Percentiles rank a stretch among this genome's conserved stretches.
Evolutionary conservation across 1,140 invertebrate genomes (phyloP).

Genomic region (Tetragonula clypearis): DNA sequence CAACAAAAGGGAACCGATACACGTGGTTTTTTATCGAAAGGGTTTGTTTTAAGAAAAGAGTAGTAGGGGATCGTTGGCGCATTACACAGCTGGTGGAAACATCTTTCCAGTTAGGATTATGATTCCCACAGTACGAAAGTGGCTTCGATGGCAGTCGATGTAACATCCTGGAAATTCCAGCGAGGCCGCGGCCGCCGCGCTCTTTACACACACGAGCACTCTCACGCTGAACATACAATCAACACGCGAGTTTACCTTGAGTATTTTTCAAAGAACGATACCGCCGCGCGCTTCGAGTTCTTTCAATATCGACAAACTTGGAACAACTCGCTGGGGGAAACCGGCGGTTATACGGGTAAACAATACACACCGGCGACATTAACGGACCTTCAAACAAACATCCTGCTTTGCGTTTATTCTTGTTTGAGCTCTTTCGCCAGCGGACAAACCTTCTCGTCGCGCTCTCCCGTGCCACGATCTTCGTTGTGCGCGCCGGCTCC

Average conservation of each 20-base stretch:
- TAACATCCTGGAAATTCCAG: constrained; percentile 68
- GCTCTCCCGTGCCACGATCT: not conserved
- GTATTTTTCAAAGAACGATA: constrained; percentile 74
- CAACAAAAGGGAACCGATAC: not conserved
- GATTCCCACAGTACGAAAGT: constrained; percentile 66
- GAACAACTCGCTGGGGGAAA: constrained; percentile 50
- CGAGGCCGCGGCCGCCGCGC: constrained; percentile 38
- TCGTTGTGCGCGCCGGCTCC: too few species aligned
- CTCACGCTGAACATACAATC: constrained; percentile 68
- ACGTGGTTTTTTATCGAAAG: constrained; percentile 4
- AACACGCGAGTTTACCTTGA: constrained; percentile 69
- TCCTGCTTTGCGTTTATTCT: constrained; percentile 67
- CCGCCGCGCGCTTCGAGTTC: constrained; percentile 59
- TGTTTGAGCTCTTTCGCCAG: constrained; percentile 52
- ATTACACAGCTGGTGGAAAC: constrained; percentile 55
- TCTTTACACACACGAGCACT: constrained; percentile 65
- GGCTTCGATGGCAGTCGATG: constrained; percentile 58
- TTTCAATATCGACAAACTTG: constrained; percentile 66
- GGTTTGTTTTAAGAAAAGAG: constrained; percentile 39
- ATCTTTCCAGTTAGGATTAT: constrained; percentile 57
- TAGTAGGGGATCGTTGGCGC: not conserved
- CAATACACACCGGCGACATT: constrained; percentile 70
- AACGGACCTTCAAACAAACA: constrained; percentile 74
- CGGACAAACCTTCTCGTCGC: constrained; percentile 5
- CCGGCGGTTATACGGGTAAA: constrained; percentile 69